Percentiles rank a stretch among this genome's conserved stretches.
Evolutionary conservation across 2,797 vertebrate genomes (phyloP).

Genomic region (Lemur catta): DNA sequence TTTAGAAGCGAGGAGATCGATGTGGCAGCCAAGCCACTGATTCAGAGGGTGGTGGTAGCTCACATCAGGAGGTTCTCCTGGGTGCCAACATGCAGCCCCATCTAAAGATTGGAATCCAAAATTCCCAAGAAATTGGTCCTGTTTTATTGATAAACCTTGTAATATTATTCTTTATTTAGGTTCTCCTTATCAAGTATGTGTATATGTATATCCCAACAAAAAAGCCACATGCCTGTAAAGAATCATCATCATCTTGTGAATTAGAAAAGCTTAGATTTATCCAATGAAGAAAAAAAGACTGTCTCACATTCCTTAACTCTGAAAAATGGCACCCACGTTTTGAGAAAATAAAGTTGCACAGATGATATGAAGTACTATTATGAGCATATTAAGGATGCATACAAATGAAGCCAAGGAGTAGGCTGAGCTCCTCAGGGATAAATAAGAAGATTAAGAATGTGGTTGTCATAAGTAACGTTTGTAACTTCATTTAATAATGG

Average conservation of each 20-base stretch:
- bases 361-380: not conserved
- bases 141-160: not conserved
- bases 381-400: not conserved
- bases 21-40: not conserved
- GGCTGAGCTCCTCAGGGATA: not conserved
- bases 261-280: not conserved
- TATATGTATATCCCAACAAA: not conserved
- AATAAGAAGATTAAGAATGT: conserved; percentile 13
- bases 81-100: not conserved
- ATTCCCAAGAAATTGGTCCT: not conserved
- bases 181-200: not conserved
- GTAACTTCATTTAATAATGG: not conserved
- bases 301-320: not conserved
- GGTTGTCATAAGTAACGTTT: not conserved
- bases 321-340: not conserved
- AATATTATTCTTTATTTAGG: not conserved
- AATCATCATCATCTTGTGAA: not conserved
- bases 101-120: not conserved
- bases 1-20: not conserved
- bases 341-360: not conserved
- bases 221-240: not conserved
- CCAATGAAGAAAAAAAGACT: not conserved
- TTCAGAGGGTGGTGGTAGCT: not conserved
- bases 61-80: not conserved
- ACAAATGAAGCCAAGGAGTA: not conserved